Conservation (phyloP, 2,888 invertebrate genomes). For the Sclerodermus sp. region DNA sequence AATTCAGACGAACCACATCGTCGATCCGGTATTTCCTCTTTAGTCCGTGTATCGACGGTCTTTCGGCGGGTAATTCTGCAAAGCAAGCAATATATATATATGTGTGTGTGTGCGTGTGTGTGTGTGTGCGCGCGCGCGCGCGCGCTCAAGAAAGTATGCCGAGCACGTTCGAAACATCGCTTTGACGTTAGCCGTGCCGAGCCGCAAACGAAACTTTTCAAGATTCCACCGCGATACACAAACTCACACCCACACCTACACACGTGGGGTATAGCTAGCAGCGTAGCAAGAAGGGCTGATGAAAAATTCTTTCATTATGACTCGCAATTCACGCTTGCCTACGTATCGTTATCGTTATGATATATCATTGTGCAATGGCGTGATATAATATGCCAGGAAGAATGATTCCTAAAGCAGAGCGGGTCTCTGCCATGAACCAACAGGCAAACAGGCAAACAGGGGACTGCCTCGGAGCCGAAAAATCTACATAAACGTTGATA, state of each 20-base stretch:
- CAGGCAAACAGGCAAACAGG: too few relatives aligned
- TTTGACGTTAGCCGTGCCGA: slow-evolving; percentile 19
- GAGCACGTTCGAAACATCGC: slow-evolving; percentile 23
- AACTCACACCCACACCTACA: too few relatives aligned
- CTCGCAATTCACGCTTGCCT: slow-evolving; percentile 17
- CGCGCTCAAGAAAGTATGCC: slow-evolving; percentile 18
- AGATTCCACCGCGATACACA: slow-evolving; percentile 16
- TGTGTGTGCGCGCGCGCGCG: neutral
- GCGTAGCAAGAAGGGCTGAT: slow-evolving; percentile 9
- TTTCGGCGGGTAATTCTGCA: slow-evolving; percentile 48
- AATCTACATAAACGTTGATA: too few relatives aligned
- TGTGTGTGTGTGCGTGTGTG: neutral
- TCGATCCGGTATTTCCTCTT: slow-evolving; percentile 49
- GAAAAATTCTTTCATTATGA: slow-evolving; percentile 28
- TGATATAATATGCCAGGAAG: too few relatives aligned
- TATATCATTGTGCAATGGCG: slow-evolving; percentile 16
- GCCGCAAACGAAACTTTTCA: slow-evolving; percentile 17
- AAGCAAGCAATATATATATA: slow-evolving; percentile 10
- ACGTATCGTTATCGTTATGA: slow-evolving; percentile 21
- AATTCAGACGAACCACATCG: slow-evolving; percentile 47
- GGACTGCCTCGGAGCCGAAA: too few relatives aligned
- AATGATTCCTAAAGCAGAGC: too few relatives aligned
- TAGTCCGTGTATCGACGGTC: slow-evolving; percentile 51
- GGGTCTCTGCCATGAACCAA: too few relatives aligned
- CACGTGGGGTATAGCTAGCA: too few relatives aligned